Evolutionary conservation across 2,888 invertebrate genomes (phyloP), one percentile per base, ranked within the genome.

Genomic region (Gisinianus flammeolus): DNA sequence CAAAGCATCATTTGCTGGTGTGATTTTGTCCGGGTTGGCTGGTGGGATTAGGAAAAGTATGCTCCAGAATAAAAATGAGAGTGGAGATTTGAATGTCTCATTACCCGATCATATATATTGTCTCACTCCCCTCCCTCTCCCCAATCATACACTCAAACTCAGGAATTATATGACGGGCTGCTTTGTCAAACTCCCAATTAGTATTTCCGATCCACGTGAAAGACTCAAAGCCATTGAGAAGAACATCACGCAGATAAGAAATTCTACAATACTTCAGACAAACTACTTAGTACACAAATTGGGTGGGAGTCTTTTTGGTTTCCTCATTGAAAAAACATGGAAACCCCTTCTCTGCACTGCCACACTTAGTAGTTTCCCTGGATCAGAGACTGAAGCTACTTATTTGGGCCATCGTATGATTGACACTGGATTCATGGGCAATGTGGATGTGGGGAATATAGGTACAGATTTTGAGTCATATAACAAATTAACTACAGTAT

Each of bases 11-110:
- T 74, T 74, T 44, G 66, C 74, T 0, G 74, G 44, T 0, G 74
- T 74, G 6, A 6, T 44, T 24, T 30, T 74, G 52, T n/a, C 66
- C 26, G 74, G 66, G 5, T 44, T 74, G 4, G 52, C 66, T 52
- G 74, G 74, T 10, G 74, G 74, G 12, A 74, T 74, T 52, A 64
- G 74, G 6, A 74, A 74, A 44, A 52, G 33, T 22, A 74, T 74
- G 74, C 22, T 66, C 3, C 28, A 56, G 58, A 56, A 58, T 33
- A 16, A 33, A 24, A 26, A 8, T 58, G 24, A 58, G 2, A 58
- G 8, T 58, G n/a, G 22, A 1, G n/a, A 58, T 2, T 12, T 1
- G 24, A 58, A 24, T 8, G 22, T 2, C 8, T 26, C 24, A 62
- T 28, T 62, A 8, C 22, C 74, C 66, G 6, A 28, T 24, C 44